Evolutionary conservation across 1,140 invertebrate species (phyloP).

Genomic region (Pentalonia nigronervosa): DNA sequence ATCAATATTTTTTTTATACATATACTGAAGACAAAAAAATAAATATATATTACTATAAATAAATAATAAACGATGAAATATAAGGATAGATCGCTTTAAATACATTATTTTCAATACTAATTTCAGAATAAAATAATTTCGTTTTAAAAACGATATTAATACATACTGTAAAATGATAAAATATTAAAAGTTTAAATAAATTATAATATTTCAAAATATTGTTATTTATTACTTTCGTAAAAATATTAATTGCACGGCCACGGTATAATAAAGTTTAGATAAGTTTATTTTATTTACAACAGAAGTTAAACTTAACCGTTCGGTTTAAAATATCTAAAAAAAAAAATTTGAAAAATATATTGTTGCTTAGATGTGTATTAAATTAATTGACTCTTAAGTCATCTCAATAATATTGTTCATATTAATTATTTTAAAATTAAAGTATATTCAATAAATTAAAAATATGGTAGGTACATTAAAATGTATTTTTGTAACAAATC

Average conservation of each 20-base stretch:
- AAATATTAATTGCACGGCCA: neutral
- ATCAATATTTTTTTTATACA: neutral
- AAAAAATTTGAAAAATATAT: neutral
- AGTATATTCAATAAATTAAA: neutral
- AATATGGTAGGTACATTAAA: neutral
- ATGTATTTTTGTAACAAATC: neutral
- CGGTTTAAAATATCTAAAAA: neutral
- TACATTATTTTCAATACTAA: neutral
- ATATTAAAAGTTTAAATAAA: neutral
- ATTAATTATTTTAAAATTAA: too few relatives aligned
- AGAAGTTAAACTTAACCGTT: neutral
- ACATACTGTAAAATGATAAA: neutral
- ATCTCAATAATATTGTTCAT: too few relatives aligned
- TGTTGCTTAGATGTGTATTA: neutral
- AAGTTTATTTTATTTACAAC: neutral
- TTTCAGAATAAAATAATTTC: neutral
- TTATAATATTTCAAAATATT: neutral
- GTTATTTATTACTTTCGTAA: neutral
- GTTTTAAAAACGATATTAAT: neutral
- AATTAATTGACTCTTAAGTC: neutral
- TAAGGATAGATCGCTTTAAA: neutral
- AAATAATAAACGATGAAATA: neutral
- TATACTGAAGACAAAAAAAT: too few relatives aligned
- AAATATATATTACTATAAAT: neutral
- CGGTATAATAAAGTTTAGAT: neutral